These are phyloP conservation scores for Eolophus roseicapilla DNA, from an alignment of 2,113 vertebrate species.

Conservation along the genomic window DNA sequence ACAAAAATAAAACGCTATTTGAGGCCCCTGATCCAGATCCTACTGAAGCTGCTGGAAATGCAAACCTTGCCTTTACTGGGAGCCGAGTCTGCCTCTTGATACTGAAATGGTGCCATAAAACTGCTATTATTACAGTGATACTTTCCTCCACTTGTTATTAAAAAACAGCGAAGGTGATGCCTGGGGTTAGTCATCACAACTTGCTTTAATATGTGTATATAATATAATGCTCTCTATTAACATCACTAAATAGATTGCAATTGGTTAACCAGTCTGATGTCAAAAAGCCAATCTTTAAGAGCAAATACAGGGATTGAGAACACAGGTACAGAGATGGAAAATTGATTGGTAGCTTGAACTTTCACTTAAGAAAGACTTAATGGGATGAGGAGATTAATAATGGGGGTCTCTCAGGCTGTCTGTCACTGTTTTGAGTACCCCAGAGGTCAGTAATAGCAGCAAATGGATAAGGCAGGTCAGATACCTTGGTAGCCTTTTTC, in stretches of 20 bases:
- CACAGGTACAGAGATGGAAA: neutral
- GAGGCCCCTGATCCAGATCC: neutral
- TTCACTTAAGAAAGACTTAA: conserved; percentile 6
- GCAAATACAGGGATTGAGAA: neutral
- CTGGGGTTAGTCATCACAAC: neutral
- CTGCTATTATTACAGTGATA: neutral
- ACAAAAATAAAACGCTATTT: neutral
- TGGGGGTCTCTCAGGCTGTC: neutral
- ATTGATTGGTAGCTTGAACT: neutral
- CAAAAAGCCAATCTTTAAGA: neutral
- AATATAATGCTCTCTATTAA: neutral
- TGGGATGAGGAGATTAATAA: conserved; percentile 32
- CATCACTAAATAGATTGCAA: neutral
- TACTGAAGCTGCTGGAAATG: neutral
- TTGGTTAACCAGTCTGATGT: neutral
- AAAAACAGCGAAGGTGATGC: neutral
- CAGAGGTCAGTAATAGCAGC: neutral
- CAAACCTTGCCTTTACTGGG: neutral
- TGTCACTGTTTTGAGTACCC: neutral
- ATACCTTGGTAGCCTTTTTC: neutral
- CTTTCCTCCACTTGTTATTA: neutral
- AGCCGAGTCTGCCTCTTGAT: neutral
- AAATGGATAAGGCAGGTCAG: neutral
- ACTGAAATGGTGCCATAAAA: conserved; percentile 7
- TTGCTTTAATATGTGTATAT: neutral